Evolutionary conservation across 2,797 vertebrate genomes (phyloP), one percentile per base, ranked within the genome.

Genomic region (Syngnathus rostellatus): DNA sequence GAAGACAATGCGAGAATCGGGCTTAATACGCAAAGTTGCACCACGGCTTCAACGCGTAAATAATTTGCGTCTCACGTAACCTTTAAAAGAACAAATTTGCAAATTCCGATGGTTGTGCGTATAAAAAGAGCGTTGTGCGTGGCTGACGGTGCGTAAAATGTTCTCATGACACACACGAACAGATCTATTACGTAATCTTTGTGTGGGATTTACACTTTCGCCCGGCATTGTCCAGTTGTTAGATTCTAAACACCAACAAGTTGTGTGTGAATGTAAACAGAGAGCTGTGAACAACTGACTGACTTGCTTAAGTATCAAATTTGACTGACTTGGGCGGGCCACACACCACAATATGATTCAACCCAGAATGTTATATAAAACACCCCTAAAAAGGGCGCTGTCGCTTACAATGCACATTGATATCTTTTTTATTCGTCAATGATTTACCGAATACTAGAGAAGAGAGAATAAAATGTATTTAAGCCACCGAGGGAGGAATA

Each of bases 1-100:
- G 68, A 57, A 46, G 60, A 60, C 63, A 70, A 64, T 68, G 40
- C 41, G 61, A 65, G 57, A 71, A 55, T 53, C 53, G 8, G 14
- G 63, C 38, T 66, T 64, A 64, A 21, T 72, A 50, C 46, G 17
- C 46, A 69, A 16, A 69, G 19, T 57, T 53, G 62, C 25, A 50
- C 2, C 53, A 31, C 55, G 38, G 45, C 59, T 43, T 54, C 17
- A 51, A 43, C 53, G 8, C 41, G 43, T 21, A 31, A 37, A 11
- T 6, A 62, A 41, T n/a, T 64, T 53, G 8, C 5, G 10, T 40
- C 40, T 54, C 21, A 45, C 9, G 31, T 62, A 45, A 45, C 40
- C 61, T 63, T 16, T 63, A 8, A 25, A 46, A 46, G 40, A 23
- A 45, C n/a, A n/a, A n/a, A n/a, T n/a, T n/a, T n/a, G n/a, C 39